These are phyloP conservation scores for Pristionchus exspectatus DNA, from an alignment of 2,888 invertebrate species.

Conservation along the genomic window DNA sequence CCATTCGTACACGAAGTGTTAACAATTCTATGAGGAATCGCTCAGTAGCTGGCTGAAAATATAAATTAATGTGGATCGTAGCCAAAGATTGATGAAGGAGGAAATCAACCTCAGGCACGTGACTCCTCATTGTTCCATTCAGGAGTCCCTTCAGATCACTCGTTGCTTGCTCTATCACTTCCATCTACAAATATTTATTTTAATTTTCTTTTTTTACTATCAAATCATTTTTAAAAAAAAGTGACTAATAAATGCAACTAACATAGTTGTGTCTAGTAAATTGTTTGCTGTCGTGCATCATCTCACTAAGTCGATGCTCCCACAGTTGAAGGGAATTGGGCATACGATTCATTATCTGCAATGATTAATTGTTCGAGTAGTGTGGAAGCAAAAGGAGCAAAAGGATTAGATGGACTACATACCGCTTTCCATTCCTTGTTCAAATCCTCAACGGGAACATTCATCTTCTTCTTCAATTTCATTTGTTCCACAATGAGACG, in stretches of 20 bases:
- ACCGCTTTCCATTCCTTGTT: conserved; percentile 42
- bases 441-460: neutral
- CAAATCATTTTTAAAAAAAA: neutral
- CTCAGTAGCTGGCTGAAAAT: neutral
- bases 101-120: neutral
- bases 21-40: neutral
- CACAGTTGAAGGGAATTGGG: conserved; percentile 29
- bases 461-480: conserved; percentile 22
- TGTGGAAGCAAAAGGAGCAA: neutral
- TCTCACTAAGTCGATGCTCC: neutral
- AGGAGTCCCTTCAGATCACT: neutral
- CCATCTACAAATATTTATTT: conserved; percentile 18
- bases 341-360: conserved; percentile 24
- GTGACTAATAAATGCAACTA: neutral
- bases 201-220: neutral
- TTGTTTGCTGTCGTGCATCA: neutral
- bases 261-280: neutral
- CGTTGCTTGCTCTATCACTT: neutral
- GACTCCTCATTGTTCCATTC: conserved; percentile 39
- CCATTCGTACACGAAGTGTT: neutral
- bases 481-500: neutral
- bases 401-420: neutral
- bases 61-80: neutral
- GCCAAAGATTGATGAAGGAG: neutral
- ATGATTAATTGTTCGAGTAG: neutral